Evolutionary conservation across 2,113 vertebrate genomes (phyloP), one percentile per base, ranked within the genome.

Genomic region (Stercorarius parasiticus): DNA sequence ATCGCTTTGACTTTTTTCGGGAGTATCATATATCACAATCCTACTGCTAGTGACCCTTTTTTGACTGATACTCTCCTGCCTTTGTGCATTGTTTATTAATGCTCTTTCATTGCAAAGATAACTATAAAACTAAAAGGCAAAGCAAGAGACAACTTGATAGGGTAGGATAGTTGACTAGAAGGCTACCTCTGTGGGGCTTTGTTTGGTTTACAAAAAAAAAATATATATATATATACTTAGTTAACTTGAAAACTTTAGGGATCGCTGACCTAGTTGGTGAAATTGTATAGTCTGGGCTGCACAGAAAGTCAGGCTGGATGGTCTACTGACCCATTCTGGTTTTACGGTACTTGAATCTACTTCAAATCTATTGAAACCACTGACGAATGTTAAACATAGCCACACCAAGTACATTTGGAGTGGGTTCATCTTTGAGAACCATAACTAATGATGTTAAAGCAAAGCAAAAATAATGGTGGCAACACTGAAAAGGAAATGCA

Each of bases 21-120:
- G 69, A 86, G 88, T 95, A 88, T 96, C 97, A 96, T 98, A 95
- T 86, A 98, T 98, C 98, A 98, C 95, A 94, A 78, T 94, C 94
- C 74, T 82, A 92, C 94, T 95, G 88, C 96, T 89, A 78, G 86
- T 88, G 95, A 94, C 91, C 86, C 58, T 96, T 86, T 93, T 96
- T 86, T 7, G 32, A 85, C 67, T 40, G 65, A 25, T 66, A 64
- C 45, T 95, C 69, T 94, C 64, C 62, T 93, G 86, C 53, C 26
- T 93, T 82, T 92, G 16, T 87, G 72, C 34, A 58, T 53, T 89
- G 76, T 92, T 93, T 89, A 34, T 87, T 79, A 72, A 87, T 76
- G 29, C 36, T 76, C 6, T 74, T 92, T 82, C 42, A 40, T 55
- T 80, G 61, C 56, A 65, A 74, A 95, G 70, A 52, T 73, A 82